Percentiles rank a stretch among this genome's conserved stretches.
Evolutionary conservation across 2,113 vertebrate species (phyloP).

Genomic region (Callocephalon fimbriatum): DNA sequence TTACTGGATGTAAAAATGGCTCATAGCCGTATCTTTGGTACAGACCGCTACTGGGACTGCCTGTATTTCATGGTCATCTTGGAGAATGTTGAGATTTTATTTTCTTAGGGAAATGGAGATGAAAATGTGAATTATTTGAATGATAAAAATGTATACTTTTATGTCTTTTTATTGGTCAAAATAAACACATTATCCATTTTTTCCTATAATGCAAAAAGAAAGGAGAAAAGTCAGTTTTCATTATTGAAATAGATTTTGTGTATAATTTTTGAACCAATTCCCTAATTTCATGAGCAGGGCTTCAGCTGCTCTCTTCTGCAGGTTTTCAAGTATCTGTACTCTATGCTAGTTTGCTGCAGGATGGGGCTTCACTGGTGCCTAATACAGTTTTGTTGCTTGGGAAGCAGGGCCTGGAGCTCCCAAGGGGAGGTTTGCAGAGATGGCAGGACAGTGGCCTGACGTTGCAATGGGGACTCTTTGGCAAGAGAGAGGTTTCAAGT

Average conservation of each 20-base stretch:
- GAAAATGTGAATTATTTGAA: not conserved
- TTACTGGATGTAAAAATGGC: not conserved
- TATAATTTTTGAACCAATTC: not conserved
- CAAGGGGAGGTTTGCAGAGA: not conserved
- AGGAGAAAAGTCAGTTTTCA: not conserved
- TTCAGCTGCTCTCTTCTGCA: not conserved
- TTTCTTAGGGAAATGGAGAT: not conserved
- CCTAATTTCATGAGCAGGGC: not conserved
- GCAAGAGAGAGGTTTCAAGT: not conserved
- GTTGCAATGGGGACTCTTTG: not conserved
- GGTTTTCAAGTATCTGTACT: not conserved
- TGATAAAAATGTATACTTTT: not conserved
- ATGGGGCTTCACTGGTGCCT: not conserved
- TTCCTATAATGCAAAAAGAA: not conserved
- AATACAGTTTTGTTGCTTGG: not conserved
- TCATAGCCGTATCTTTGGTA: not conserved
- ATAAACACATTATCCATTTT: not conserved
- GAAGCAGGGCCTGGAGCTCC: not conserved
- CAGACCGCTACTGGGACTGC: not conserved
- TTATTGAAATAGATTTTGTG: not conserved
- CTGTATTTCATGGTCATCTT: not conserved
- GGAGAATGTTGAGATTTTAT: not conserved
- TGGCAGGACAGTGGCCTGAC: not conserved
- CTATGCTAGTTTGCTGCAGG: not conserved
- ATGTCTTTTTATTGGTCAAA: not conserved